Percentiles rank a stretch among this genome's conserved stretches.
Conservation (phyloP, 1,140 invertebrate genomes). For the Harpegnathos saltator region DNA sequence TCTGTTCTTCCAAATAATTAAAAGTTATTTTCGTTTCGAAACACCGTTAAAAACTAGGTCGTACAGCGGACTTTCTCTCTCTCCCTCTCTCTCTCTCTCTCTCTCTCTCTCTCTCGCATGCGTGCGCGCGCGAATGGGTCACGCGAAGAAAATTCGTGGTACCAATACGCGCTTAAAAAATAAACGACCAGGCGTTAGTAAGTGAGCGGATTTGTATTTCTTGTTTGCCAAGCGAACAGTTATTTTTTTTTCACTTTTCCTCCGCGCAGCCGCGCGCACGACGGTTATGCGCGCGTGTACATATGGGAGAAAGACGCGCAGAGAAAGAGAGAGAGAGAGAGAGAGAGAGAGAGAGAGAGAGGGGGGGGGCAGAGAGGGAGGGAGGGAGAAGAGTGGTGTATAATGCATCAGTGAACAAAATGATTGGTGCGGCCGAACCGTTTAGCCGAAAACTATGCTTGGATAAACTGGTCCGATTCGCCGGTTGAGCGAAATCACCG, state of each 20-base stretch:
- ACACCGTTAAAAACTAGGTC: slow-evolving; percentile 22
- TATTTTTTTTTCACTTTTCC: neutral
- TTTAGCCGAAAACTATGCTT: slow-evolving; percentile 60
- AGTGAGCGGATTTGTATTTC: neutral
- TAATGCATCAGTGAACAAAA: slow-evolving; percentile 62
- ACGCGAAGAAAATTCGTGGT: neutral
- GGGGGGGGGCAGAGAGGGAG: too few species aligned
- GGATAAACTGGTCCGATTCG: slow-evolving; percentile 56
- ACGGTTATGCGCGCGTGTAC: neutral
- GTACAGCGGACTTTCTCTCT: too few species aligned
- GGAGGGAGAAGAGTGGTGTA: slow-evolving; percentile 2
- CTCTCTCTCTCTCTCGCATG: too few species aligned
- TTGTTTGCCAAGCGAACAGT: neutral
- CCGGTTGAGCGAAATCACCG: slow-evolving; percentile 54
- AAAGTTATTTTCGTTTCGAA: neutral
- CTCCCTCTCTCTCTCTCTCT: too few species aligned
- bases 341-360: too few species aligned
- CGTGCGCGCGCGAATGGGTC: neutral
- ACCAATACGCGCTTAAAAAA: neutral
- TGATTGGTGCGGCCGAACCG: slow-evolving; percentile 48
- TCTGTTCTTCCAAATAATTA: neutral
- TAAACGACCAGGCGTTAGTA: slow-evolving; percentile 1
- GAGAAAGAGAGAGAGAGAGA: too few species aligned
- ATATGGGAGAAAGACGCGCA: slow-evolving; percentile 7
- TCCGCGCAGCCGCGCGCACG: neutral